Conservation (phyloP, 2,113 vertebrate species). For the Mustela lutreola region DNA sequence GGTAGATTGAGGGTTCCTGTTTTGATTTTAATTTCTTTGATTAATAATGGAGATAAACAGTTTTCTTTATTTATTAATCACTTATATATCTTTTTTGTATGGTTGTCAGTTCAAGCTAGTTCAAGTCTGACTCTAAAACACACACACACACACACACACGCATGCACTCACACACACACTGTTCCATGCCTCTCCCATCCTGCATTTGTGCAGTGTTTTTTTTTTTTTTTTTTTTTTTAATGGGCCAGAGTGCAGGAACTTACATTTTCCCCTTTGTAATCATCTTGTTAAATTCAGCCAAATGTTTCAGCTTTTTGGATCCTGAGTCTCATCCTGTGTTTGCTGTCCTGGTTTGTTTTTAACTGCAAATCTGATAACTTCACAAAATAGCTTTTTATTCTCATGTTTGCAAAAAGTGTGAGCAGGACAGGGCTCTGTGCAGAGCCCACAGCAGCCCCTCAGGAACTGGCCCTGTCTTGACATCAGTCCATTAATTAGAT, state of each 20-base stretch:
- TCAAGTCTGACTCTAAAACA: not conserved
- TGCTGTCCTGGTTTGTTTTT: conserved; percentile 42
- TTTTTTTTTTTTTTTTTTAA: not conserved
- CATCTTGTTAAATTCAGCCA: conserved; percentile 60
- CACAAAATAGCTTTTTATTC: conserved; percentile 4
- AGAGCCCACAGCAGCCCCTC: not conserved
- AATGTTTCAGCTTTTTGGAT: conserved; percentile 46
- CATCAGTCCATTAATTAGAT: not conserved
- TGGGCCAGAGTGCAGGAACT: conserved; percentile 52
- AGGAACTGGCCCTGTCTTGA: not conserved
- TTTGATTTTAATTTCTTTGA: conserved; percentile 29
- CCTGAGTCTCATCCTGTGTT: conserved; percentile 20
- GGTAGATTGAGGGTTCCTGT: not conserved
- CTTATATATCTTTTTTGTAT: conserved; percentile 51
- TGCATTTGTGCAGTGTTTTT: conserved; percentile 43
- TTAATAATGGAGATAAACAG: conserved; percentile 20
- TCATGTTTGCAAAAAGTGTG: not conserved
- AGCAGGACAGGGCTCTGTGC: conserved; percentile 1
- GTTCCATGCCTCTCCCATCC: conserved; percentile 54
- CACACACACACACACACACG: not conserved
- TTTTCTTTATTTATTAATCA: conserved; percentile 15
- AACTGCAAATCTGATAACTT: conserved; percentile 25
- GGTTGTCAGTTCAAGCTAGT: conserved; percentile 3
- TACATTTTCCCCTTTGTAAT: conserved; percentile 63
- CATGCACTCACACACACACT: not conserved